Evolutionary conservation across 1,140 invertebrate genomes (phyloP).

Genomic region (Ephestia elutella): DNA sequence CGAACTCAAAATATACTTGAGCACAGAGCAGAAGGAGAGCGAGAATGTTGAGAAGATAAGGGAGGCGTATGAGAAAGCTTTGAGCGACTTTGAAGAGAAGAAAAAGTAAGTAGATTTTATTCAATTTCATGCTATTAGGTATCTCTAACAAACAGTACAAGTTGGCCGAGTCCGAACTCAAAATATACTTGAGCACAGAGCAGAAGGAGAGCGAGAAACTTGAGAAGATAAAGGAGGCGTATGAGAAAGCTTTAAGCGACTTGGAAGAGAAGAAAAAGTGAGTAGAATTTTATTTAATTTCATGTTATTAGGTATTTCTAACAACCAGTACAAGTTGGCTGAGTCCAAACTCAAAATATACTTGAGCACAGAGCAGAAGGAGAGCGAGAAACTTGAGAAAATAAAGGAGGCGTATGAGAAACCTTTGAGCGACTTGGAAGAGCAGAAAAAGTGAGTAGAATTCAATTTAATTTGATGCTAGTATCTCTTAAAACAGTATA

Average conservation of each 20-base stretch:
- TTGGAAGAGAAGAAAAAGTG: conserved; percentile 70
- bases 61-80: conserved; percentile 42
- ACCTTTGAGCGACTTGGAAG: conserved; percentile 55
- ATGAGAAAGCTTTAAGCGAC: conserved; percentile 44
- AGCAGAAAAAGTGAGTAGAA: conserved; percentile 65
- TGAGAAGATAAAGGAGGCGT: conserved; percentile 72
- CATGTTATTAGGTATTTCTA: no score
- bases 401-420: conserved; percentile 60
- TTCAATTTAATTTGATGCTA: no score
- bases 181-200: conserved; percentile 87
- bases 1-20: conserved; percentile 87
- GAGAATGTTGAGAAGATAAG: conserved; percentile 80
- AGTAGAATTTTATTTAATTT: conserved; percentile 31
- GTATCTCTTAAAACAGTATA: conserved; percentile 85
- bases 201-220: conserved; percentile 84
- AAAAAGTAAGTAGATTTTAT: conserved; percentile 46
- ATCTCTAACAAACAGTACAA: conserved; percentile 84
- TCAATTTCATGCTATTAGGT: no score
- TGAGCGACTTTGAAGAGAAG: conserved; percentile 67
- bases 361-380: conserved; percentile 83
- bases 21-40: conserved; percentile 84
- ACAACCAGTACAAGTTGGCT: conserved; percentile 83
- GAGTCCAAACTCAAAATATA: conserved; percentile 90
- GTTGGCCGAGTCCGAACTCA: conserved; percentile 86
- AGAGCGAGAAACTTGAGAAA: conserved; percentile 82